A percentile compares a stretch with the other conserved stretches of the same genome.
Evolutionary conservation across 1,140 invertebrate species (phyloP).

Genomic region (Neuroterus valhalla): DNA sequence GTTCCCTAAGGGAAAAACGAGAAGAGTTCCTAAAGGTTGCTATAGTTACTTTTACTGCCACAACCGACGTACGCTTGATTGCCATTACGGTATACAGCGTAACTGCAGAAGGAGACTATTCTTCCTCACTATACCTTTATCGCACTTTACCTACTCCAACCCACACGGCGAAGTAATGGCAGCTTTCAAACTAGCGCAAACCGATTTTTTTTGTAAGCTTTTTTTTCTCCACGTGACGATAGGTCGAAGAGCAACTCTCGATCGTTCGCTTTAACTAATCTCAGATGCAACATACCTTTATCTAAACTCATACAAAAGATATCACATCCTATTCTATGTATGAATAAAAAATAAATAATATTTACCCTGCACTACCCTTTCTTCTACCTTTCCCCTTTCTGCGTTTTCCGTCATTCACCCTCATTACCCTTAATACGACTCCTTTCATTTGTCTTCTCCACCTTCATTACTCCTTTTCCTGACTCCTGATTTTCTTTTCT

Average conservation of each 20-base stretch:
- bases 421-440: too few species aligned
- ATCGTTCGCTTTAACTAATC: conserved; percentile 9
- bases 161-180: neutral
- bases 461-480: too few species aligned
- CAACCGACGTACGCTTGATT: conserved; percentile 10
- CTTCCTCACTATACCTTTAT: conserved; percentile 6
- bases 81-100: conserved; percentile 10
- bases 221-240: conserved; percentile 1
- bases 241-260: neutral
- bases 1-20: neutral
- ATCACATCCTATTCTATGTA: too few species aligned
- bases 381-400: too few species aligned
- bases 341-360: too few species aligned
- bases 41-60: conserved; percentile 18
- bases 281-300: neutral
- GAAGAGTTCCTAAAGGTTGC: conserved; percentile 21
- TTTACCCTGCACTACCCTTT: too few species aligned
- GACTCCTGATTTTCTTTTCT: too few species aligned
- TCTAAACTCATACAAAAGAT: too few species aligned
- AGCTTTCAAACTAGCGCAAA: conserved; percentile 5
- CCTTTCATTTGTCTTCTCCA: too few species aligned
- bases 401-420: too few species aligned
- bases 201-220: neutral
- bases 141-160: conserved; percentile 7
- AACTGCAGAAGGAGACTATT: conserved; percentile 8